phyloP scores from a whole-genome alignment of 2,113 vertebrate genomes.

The Pedetes capensis region DNA sequence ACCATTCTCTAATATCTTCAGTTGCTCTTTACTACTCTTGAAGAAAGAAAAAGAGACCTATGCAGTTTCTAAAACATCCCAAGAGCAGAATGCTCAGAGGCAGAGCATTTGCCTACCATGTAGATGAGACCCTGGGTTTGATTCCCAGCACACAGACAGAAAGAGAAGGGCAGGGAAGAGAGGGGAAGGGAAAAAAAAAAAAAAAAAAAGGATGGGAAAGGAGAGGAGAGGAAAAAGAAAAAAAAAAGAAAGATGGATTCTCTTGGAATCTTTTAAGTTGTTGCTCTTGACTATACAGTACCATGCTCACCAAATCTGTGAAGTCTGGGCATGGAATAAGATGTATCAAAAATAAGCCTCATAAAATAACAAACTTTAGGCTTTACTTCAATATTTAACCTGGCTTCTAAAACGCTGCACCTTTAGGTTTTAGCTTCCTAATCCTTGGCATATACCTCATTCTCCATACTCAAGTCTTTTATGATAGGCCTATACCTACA shows the following conservation, averaged over 20 bases:
- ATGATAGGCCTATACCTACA: neutral
- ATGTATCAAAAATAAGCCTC: conserved; percentile 22
- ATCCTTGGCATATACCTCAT: neutral
- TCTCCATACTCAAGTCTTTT: neutral
- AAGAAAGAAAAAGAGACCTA: conserved; percentile 24
- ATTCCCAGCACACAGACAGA: too few relatives aligned
- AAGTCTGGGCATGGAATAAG: neutral
- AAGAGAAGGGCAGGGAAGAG: too few relatives aligned
- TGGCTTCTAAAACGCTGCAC: neutral
- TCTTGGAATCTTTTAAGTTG: neutral
- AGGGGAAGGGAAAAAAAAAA: too few relatives aligned
- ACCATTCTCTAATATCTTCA: neutral
- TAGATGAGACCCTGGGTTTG: too few relatives aligned
- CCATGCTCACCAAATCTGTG: neutral
- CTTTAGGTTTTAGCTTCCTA: conserved; percentile 32
- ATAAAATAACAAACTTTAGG: conserved; percentile 18
- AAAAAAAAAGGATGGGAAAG: too few relatives aligned
- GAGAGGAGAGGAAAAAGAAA: too few relatives aligned
- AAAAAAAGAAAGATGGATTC: too few relatives aligned
- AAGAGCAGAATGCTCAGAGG: conserved; percentile 31
- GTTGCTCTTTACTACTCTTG: neutral
- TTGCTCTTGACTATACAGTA: neutral
- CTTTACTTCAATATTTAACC: neutral
- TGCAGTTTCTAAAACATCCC: conserved; percentile 36
- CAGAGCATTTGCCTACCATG: too few relatives aligned